Evolutionary conservation across 2,113 vertebrate species (phyloP).

Genomic region (Pteronura brasiliensis): DNA sequence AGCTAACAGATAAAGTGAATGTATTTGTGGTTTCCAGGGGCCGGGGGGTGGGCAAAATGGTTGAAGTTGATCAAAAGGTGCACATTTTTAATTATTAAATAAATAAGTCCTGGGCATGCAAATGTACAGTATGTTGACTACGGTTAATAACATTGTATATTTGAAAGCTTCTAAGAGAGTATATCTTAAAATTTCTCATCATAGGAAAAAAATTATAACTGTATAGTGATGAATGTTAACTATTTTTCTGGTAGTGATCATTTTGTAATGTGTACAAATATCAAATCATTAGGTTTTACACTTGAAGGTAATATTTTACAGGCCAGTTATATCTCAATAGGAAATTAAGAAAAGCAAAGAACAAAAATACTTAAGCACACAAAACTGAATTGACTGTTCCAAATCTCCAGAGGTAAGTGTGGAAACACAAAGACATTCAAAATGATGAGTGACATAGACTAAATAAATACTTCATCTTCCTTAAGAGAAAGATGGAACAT

Average conservation of each 20-base stretch:
- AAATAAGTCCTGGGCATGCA: background rate
- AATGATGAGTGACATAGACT: background rate
- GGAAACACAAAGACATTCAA: background rate
- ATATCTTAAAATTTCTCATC: background rate
- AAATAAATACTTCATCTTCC: background rate
- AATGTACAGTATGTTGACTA: background rate
- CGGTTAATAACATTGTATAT: background rate
- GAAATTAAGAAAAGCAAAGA: background rate
- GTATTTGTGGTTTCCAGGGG: background rate
- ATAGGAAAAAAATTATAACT: background rate
- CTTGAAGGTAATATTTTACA: background rate
- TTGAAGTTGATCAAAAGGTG: background rate
- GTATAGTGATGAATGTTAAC: background rate
- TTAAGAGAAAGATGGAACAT: background rate
- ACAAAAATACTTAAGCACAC: background rate
- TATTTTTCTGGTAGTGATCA: background rate
- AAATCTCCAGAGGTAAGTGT: background rate
- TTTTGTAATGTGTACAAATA: background rate
- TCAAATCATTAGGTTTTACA: background rate
- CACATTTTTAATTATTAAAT: background rate
- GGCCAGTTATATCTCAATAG: background rate
- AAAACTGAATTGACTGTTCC: background rate
- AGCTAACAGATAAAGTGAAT: background rate
- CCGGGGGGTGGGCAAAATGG: background rate
- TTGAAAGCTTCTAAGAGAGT: background rate